Evolutionary conservation across 2,797 vertebrate genomes (phyloP), one percentile per base, ranked within the genome.

Genomic region (Euphonia xanthogaster): DNA sequence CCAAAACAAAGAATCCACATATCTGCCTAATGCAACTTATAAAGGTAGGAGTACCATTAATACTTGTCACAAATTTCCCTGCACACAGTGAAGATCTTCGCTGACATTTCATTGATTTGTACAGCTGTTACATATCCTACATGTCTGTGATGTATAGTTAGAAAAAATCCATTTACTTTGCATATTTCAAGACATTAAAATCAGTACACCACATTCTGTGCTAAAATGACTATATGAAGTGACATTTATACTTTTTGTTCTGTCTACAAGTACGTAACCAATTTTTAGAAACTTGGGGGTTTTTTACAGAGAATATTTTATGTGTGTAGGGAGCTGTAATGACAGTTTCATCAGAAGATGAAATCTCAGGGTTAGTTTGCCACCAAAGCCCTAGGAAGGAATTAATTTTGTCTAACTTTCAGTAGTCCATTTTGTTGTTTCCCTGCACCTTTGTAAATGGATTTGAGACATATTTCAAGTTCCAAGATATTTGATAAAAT

Each of bases 341-440:
- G 44, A 95, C 60, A 84, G 87, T 96, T 97, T 94, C 80, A 94
- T 94, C 67, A 58, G 76, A 85, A 93, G 61, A 94, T 77, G 35
- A 92, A 79, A 60, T 92, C 71, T 93, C 92, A 74, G 73, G 76
- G 78, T 96, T 95, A 78, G 88, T 95, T 88, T 90, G 67, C 72
- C 65, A 80, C 87, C 44, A 88, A 96, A 92, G 58, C 63, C 85
- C 83, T 62, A 80, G 73, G 91, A 93, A 76, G 57, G 86, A 95
- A 95, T 96, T 96, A 94, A 97, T 98, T 96, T 95, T 86, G 72
- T 96, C 90, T 93, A 81, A 93, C 68, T 97, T 95, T 86, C 65
- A 92, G 78, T 91, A 77, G 63, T 67, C 79, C 51, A 30, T 93
- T 79, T 93, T 86, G 30, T 83, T 96, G 45, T 48, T 88, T 94